Base-by-base conservation (phyloP, 2,888 invertebrate genomes). In the Dendrolimus pini region DNA sequence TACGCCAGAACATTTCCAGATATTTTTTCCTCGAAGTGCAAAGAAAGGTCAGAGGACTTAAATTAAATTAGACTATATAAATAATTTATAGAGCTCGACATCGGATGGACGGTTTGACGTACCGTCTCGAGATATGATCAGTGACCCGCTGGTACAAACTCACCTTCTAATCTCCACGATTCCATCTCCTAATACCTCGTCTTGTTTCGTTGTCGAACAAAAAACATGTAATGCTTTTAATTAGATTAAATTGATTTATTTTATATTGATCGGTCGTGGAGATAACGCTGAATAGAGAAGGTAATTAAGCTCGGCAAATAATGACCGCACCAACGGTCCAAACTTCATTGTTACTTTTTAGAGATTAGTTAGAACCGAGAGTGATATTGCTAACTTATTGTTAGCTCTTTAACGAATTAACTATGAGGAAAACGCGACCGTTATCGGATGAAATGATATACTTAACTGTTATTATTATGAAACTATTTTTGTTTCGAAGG, bases 161-260 rank as follows among this genome's bases (percentile, higher is more conserved):
- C 82, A 83, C 83, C 83, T 82, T 69, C 68, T 75, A 78, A 89
- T 89, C 89, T 87, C 71, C 78, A 83, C 82, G 82, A 82, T 78
- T 82, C 72, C 80, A 89, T 90, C 89, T 88, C 72, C 79, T 89
- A 85, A 88, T 85, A 84, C 83, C 80, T 82, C 81, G 80, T 83
- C 88, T 89, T 87, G 87, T 89, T 87, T 85, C 83, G 82, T 76
- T 82, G 74, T 72, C 76, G 82, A 79, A 86, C 85, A 89, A 89
- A 89, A 89, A 89, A 89, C 80, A 84, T 86, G 88, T 87, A 89
- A 88, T 85, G 86, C 86, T 87, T 89, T 90, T 90, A 90, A 90
- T 90, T 90, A 90, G 86, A 89, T 89, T 89, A 89, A 87, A 89
- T 89, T 89, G 89, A 89, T 89, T 89, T 86, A 87, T 84, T 84